phyloP scores from a whole-genome alignment of 1,140 invertebrate genomes.

The Drosophila carrolli region DNA sequence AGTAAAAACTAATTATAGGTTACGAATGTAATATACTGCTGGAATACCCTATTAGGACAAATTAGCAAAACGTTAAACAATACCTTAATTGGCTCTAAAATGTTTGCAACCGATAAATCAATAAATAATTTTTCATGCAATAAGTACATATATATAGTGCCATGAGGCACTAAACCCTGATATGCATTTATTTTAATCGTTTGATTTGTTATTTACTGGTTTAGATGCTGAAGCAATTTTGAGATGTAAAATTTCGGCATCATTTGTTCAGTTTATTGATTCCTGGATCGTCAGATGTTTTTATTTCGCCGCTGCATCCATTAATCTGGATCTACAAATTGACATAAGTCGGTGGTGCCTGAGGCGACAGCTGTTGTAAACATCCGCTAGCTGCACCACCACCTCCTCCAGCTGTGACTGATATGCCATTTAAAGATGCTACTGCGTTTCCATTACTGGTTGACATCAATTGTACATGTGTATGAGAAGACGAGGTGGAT shows the following conservation, averaged over 20 bases:
- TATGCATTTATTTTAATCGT: slow-evolving; percentile 21
- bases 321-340: slow-evolving; percentile 88
- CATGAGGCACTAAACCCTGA: slow-evolving; percentile 28
- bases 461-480: slow-evolving; percentile 74
- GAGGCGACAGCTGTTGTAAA: slow-evolving; percentile 91
- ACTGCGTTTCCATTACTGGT: slow-evolving; percentile 62
- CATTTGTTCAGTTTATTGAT: slow-evolving; percentile 20
- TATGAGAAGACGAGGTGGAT: slow-evolving; percentile 81
- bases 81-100: no score
- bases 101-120: not conserved
- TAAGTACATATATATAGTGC: slow-evolving; percentile 3
- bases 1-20: no score
- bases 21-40: no score
- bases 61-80: no score
- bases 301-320: slow-evolving; percentile 5
- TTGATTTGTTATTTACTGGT: slow-evolving; percentile 61
- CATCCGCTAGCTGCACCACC: slow-evolving; percentile 82
- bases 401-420: slow-evolving; percentile 86
- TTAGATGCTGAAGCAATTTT: slow-evolving; percentile 18
- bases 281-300: slow-evolving; percentile 35
- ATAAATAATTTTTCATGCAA: slow-evolving; percentile 7
- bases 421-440: slow-evolving; percentile 52
- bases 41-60: no score
- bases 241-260: slow-evolving; percentile 14
- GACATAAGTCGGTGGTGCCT: slow-evolving; percentile 94